phyloP scores from a whole-genome alignment of 2,797 vertebrate genomes.

The Crypturellus tataupa region DNA sequence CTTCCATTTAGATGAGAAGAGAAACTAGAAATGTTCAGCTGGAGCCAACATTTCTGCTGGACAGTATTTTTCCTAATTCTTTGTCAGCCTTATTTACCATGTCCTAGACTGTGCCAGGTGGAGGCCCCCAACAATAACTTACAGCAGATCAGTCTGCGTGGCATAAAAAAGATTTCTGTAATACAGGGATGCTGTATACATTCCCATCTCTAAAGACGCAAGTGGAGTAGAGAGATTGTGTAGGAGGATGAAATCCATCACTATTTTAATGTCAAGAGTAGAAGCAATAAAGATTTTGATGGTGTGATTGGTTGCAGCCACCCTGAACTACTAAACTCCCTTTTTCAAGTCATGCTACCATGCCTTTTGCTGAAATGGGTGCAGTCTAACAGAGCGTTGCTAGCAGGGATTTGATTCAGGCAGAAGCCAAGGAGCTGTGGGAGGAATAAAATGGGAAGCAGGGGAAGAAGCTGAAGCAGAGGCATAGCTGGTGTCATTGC shows the following conservation, averaged over 20 bases:
- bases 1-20: constrained; percentile 4
- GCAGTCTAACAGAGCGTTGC: neutral
- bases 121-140: neutral
- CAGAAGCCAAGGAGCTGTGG: neutral
- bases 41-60: neutral
- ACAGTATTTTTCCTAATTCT: neutral
- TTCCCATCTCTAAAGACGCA: neutral
- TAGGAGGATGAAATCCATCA: neutral
- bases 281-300: neutral
- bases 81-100: constrained; percentile 11
- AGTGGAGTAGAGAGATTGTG: neutral
- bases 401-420: neutral
- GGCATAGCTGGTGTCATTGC: neutral
- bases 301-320: neutral
- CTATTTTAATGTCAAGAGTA: neutral
- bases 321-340: neutral
- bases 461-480: neutral
- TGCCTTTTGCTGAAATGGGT: neutral
- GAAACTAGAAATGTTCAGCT: constrained; percentile 17
- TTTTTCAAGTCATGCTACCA: neutral
- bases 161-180: neutral
- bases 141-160: neutral
- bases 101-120: neutral
- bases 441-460: neutral
- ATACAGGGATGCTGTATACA: neutral